Percentiles rank a stretch among this genome's conserved stretches.
Evolutionary conservation across 2,888 invertebrate species (phyloP).

Genomic region (Hemicrepidius hirtus): DNA sequence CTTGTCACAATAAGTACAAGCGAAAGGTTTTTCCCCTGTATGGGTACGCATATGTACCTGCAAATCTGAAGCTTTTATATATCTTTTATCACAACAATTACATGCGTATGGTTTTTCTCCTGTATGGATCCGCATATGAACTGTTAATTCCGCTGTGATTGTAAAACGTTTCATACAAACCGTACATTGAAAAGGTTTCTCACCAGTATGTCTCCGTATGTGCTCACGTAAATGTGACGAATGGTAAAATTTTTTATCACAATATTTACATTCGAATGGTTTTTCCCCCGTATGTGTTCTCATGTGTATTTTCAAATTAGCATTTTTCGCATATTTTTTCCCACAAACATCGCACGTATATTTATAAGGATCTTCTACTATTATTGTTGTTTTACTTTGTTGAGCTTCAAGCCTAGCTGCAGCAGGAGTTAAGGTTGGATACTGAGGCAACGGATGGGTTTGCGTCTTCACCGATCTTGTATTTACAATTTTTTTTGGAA

Average conservation of each 20-base stretch:
- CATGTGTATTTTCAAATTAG: conserved; percentile 69
- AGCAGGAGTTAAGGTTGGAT: conserved; percentile 54
- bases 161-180: conserved; percentile 69
- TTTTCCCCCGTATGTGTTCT: conserved; percentile 70
- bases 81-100: conserved; percentile 75
- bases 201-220: conserved; percentile 68
- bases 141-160: conserved; percentile 66
- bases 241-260: conserved; percentile 69
- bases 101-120: conserved; percentile 74
- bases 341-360: conserved; percentile 66
- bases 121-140: conserved; percentile 75
- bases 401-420: conserved; percentile 53
- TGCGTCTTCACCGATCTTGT: conserved; percentile 56
- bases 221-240: conserved; percentile 68
- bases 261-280: conserved; percentile 70
- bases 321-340: conserved; percentile 68
- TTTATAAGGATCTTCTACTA: conserved; percentile 51
- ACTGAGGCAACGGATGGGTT: conserved; percentile 56
- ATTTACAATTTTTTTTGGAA: conserved; percentile 49
- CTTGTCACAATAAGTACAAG: conserved; percentile 69
- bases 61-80: conserved; percentile 74
- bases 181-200: conserved; percentile 69
- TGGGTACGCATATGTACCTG: conserved; percentile 73
- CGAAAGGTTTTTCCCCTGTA: conserved; percentile 70
- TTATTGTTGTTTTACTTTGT: conserved; percentile 55